Base-by-base conservation (phyloP, 2,113 vertebrate species). In the Embiotoca jacksoni region DNA sequence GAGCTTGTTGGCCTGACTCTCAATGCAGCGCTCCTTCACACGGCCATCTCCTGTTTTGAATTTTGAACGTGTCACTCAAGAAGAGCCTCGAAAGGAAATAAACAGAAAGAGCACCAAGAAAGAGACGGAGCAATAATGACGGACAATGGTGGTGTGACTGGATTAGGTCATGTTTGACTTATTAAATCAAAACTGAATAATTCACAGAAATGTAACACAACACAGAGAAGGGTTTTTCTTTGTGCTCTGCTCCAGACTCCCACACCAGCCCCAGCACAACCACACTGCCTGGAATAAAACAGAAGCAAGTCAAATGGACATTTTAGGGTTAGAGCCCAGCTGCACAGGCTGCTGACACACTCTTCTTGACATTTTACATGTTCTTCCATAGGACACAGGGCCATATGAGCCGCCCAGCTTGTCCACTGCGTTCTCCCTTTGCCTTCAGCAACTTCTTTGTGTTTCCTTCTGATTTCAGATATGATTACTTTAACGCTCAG, bases 141-240 rank as follows among this genome's bases (percentile, higher is more conserved):
- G 68, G 72, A 78, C 56, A 66, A 56, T 2, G 61, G 65, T 75
- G 79, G 35, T 81, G 58, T 73, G 78, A 77, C 75, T 69, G 77
- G 77, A 57, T 47, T 9, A 58, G 75, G 64, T 86, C 86, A 87
- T 73, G 60, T 76, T 81, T 47, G 50, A 52, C 11, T 37, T 52
- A 72, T 80, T 88, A 74, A 85, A 83, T 78, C 78, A 62, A 30
- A 75, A 84, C 81, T 89, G 84, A 91, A 90, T 88, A 83, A 90
- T 90, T 91, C 69, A 89, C 72, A 75, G 71, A 61, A 86, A 82
- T 82, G 65, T 78, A 87, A 67, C 72, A 66, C 66, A 75, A 56
- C 57, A 72, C 60, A 56, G 72, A 68, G 67, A 58, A 32, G 11
- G 41, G 53, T 33, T 81, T 59, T 65, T 59, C 75, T 59, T 50